These are phyloP conservation scores for Bufotes viridis DNA, from an alignment of 2,797 vertebrate genomes.

Conservation along the genomic window DNA sequence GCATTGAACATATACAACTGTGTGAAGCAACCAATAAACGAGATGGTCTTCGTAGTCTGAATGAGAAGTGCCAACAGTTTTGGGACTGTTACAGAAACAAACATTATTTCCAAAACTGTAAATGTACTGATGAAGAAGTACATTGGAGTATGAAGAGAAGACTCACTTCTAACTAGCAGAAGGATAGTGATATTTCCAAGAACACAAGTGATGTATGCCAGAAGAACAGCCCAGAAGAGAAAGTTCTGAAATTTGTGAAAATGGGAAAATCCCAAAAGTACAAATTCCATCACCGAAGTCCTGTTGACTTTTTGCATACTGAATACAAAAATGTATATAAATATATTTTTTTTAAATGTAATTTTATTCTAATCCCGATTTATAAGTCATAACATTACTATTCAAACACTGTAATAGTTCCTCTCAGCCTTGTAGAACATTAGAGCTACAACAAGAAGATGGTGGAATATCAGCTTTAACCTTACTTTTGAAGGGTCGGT, in stretches of 20 bases:
- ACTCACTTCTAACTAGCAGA: not conserved
- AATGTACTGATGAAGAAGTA: slow-evolving; percentile 53
- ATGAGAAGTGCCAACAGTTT: slow-evolving; percentile 37
- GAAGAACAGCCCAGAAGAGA: slow-evolving; percentile 17
- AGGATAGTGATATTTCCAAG: slow-evolving; percentile 31
- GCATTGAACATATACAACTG: slow-evolving; percentile 22
- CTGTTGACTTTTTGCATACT: slow-evolving; percentile 15
- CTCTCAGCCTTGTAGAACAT: no score
- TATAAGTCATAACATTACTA: no score
- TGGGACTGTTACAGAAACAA: slow-evolving; percentile 41
- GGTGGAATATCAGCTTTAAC: no score
- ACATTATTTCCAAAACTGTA: slow-evolving; percentile 36
- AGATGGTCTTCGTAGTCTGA: slow-evolving; percentile 3
- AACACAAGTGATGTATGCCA: slow-evolving; percentile 39
- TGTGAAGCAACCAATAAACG: slow-evolving; percentile 18
- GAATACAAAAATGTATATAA: not conserved
- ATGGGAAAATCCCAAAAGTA: slow-evolving; percentile 36
- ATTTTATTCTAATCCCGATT: no score
- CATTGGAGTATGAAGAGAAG: slow-evolving; percentile 38
- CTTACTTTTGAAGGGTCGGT: no score
- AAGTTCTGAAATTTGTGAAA: not conserved
- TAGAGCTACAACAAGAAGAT: no score
- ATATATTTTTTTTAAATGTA: no score
- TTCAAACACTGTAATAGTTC: no score
- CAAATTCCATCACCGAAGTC: not conserved